A percentile compares a stretch with the other conserved stretches of the same genome.
Evolutionary conservation across 2,888 invertebrate genomes (phyloP).

Genomic region (Kuschelorhynchus macadamiae): DNA sequence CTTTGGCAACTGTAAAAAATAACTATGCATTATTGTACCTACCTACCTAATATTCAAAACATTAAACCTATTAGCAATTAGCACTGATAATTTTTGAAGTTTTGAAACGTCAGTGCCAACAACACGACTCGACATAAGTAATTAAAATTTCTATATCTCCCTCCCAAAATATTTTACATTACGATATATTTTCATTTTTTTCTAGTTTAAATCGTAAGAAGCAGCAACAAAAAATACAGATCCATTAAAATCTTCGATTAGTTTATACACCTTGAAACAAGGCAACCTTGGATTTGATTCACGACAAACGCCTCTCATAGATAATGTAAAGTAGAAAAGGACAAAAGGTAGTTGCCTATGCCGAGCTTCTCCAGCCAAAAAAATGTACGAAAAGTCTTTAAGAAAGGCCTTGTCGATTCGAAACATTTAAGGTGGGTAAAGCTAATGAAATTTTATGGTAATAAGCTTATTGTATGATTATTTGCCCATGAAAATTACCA

Average conservation of each 20-base stretch:
- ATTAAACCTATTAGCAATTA: too few relatives aligned
- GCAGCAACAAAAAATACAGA: too few relatives aligned
- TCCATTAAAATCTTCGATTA: neutral
- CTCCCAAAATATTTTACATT: too few relatives aligned
- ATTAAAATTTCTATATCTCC: too few relatives aligned
- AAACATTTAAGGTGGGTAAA: constrained; percentile 33
- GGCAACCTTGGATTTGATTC: constrained; percentile 6
- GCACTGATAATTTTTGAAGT: too few relatives aligned
- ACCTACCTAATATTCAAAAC: too few relatives aligned
- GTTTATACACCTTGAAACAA: neutral
- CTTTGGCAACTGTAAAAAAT: too few relatives aligned
- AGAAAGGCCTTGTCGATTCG: constrained; percentile 13
- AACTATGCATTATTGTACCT: too few relatives aligned
- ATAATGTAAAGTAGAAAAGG: constrained; percentile 3
- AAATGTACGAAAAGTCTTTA: constrained; percentile 14
- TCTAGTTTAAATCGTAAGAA: too few relatives aligned
- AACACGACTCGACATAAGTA: too few relatives aligned
- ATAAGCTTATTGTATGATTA: constrained; percentile 48
- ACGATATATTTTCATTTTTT: too few relatives aligned
- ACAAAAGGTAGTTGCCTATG: neutral
- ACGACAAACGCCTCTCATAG: neutral
- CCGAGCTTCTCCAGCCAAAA: neutral
- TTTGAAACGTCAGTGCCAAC: too few relatives aligned
- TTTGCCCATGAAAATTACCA: constrained; percentile 49
- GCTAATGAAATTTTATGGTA: constrained; percentile 45